Evolutionary conservation across 2,797 vertebrate species (phyloP).

Genomic region (Gadopsis marmoratus): DNA sequence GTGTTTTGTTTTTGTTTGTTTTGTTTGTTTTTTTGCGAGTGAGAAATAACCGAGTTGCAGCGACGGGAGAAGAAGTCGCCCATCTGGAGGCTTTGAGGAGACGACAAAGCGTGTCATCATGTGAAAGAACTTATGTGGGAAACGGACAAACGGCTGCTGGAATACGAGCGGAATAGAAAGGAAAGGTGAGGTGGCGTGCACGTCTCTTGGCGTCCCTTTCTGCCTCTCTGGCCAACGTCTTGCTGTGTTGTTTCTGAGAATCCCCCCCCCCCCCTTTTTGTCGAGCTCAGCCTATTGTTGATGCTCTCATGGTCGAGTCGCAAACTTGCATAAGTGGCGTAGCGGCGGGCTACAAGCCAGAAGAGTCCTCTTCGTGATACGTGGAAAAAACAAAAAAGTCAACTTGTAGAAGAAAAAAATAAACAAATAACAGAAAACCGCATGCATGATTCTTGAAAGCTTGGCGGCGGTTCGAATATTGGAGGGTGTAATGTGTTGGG

Average conservation of each 20-base stretch:
- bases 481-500: slow-evolving; percentile 53
- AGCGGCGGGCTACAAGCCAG: slow-evolving; percentile 19
- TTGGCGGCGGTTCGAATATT: slow-evolving; percentile 44
- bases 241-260: not conserved
- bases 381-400: slow-evolving; percentile 35
- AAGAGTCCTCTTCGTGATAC: not conserved
- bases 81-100: slow-evolving; percentile 76
- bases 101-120: slow-evolving; percentile 84
- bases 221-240: not conserved
- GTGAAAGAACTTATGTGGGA: slow-evolving; percentile 81
- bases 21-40: slow-evolving; percentile 44
- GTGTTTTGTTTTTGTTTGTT: too few species aligned
- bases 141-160: slow-evolving; percentile 83
- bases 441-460: slow-evolving; percentile 57
- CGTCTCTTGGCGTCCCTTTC: not conserved
- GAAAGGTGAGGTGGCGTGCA: slow-evolving; percentile 80
- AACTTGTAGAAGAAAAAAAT: not conserved
- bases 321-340: slow-evolving; percentile 75
- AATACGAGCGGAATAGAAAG: slow-evolving; percentile 76
- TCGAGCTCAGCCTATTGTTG: slow-evolving; percentile 42
- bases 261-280: not conserved
- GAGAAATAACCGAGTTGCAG: slow-evolving; percentile 47
- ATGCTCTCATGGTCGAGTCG: slow-evolving; percentile 43
- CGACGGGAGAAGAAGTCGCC: slow-evolving; percentile 51
- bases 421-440: too few species aligned